Percentiles rank a stretch among this genome's conserved stretches.
phyloP scores from a whole-genome alignment of 2,797 vertebrate species.

The Protonibea diacanthus region DNA sequence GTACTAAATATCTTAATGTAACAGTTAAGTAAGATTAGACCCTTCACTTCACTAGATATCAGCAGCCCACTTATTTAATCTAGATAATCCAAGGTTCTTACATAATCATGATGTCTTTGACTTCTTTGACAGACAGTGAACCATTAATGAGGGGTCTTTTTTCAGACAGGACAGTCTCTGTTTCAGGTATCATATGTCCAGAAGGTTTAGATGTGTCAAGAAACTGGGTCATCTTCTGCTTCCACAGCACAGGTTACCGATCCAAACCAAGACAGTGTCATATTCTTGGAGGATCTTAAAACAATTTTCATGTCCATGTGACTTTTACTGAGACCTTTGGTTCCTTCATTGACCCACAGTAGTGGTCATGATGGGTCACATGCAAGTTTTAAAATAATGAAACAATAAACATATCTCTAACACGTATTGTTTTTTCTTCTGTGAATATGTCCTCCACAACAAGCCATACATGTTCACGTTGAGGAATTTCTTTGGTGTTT shows the following conservation, averaged over 20 bases:
- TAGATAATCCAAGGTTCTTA: conserved; percentile 19
- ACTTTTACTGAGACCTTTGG: background rate
- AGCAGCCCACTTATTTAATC: conserved; percentile 18
- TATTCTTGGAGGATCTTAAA: conserved; percentile 31
- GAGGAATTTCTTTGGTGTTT: background rate
- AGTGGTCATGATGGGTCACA: background rate
- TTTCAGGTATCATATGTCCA: conserved; percentile 64
- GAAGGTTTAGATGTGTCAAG: conserved; percentile 49
- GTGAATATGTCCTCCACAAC: no score
- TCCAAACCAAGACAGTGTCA: conserved; percentile 25
- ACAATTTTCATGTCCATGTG: background rate
- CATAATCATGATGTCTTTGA: conserved; percentile 17
- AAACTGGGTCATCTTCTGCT: conserved; percentile 50
- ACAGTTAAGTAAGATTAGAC: background rate
- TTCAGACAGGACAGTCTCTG: conserved; percentile 52
- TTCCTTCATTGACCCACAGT: background rate
- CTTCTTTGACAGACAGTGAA: conserved; percentile 44
- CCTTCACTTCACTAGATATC: background rate
- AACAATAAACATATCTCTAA: background rate
- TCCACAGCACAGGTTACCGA: conserved; percentile 31
- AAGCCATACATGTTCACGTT: background rate
- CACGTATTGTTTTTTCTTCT: background rate
- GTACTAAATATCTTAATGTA: background rate
- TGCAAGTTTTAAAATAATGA: background rate
- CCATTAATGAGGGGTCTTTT: conserved; percentile 53